Conservation (phyloP, 2,113 vertebrate species). For the Rhombomys opimus region DNA sequence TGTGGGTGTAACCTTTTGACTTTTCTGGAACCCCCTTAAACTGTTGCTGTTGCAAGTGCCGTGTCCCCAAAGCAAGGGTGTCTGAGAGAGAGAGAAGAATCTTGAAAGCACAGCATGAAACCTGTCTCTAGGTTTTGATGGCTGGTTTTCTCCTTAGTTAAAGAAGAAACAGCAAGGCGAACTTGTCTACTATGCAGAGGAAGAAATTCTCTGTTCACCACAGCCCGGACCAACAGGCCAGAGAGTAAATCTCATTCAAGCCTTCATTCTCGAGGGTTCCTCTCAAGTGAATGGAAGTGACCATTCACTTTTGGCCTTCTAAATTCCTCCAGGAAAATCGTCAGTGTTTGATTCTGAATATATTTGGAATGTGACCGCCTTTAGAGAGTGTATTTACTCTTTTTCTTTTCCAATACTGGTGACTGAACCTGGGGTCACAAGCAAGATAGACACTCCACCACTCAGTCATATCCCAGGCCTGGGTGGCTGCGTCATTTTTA, state of each 20-base stretch:
- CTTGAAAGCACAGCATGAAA: not conserved
- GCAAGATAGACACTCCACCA: not conserved
- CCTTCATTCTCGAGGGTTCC: not conserved
- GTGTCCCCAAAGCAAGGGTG: not conserved
- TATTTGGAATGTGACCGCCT: not conserved
- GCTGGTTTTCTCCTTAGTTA: not conserved
- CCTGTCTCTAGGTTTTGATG: not conserved
- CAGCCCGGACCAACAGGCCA: not conserved
- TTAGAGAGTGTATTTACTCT: not conserved
- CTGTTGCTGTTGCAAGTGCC: not conserved
- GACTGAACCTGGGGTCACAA: not conserved
- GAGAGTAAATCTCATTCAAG: not conserved
- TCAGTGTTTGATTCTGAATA: conserved; percentile 45
- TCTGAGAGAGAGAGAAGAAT: not conserved
- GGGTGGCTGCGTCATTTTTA: not conserved
- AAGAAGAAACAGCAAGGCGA: not conserved
- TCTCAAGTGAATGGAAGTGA: too few species aligned
- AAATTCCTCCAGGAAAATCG: conserved; percentile 16
- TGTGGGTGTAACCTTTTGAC: not conserved
- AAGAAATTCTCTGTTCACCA: not conserved
- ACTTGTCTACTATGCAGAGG: not conserved
- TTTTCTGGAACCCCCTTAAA: not conserved
- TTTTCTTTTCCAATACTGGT: not conserved
- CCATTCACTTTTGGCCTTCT: conserved; percentile 1
- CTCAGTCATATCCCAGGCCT: not conserved